A percentile compares a stretch with the other conserved stretches of the same genome.
phyloP scores from a whole-genome alignment of 2,797 vertebrate genomes.

The Alauda arvensis region DNA sequence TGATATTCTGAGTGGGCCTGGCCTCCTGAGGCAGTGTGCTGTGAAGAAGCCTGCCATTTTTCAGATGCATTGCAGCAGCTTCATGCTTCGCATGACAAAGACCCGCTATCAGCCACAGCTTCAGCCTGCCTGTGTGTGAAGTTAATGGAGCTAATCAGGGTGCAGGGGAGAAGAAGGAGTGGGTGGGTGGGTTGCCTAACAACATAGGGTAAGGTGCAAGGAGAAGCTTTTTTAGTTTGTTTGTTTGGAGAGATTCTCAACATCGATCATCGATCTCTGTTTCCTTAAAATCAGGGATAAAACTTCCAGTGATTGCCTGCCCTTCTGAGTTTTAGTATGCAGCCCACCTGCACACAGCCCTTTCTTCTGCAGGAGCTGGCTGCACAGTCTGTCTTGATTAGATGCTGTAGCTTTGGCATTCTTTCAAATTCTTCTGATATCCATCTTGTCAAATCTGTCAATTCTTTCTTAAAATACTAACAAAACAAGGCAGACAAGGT shows the following conservation, averaged over 20 bases:
- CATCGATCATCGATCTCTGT: background rate
- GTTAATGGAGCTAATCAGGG: background rate
- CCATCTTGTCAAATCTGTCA: slow-evolving; percentile 19
- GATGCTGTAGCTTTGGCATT: background rate
- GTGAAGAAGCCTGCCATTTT: background rate
- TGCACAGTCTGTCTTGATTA: slow-evolving; percentile 6
- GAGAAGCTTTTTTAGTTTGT: background rate
- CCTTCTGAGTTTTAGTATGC: slow-evolving; percentile 19
- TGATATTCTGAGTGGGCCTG: background rate
- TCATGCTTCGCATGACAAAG: background rate
- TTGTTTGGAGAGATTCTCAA: background rate
- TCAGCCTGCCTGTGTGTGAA: background rate
- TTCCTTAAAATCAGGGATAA: background rate
- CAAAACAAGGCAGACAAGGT: background rate
- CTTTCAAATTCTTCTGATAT: slow-evolving; percentile 7
- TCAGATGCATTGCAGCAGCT: background rate
- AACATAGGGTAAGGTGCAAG: background rate
- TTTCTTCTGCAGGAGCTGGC: background rate
- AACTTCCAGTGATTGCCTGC: background rate
- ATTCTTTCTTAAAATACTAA: slow-evolving; percentile 14
- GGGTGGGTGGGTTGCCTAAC: background rate
- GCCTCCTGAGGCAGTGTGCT: background rate
- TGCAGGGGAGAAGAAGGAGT: background rate
- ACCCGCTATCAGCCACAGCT: background rate
- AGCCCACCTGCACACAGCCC: background rate